Conservation (phyloP, 2,888 invertebrate species). For the Mycalesis mineus region DNA sequence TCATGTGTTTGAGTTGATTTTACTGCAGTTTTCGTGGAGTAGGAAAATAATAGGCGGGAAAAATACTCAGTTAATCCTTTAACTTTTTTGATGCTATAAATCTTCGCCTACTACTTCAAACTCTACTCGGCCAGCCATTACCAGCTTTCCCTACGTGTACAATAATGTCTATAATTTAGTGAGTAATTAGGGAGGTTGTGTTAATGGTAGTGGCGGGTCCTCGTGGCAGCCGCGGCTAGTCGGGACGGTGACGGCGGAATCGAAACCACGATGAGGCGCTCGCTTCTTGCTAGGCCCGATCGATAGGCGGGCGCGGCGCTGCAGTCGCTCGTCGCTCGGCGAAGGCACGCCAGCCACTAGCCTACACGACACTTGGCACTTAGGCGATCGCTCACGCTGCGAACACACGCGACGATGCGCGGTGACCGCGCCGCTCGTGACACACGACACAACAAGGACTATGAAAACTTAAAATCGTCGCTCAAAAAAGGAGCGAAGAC, state of each 20-base stretch:
- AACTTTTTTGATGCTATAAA: too few species aligned
- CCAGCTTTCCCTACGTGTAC: too few species aligned
- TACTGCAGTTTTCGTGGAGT: too few species aligned
- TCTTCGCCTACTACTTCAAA: too few species aligned
- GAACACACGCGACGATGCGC: conserved; percentile 70
- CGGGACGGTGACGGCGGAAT: conserved; percentile 18
- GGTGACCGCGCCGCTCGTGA: conserved; percentile 72
- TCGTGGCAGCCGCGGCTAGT: conserved; percentile 4
- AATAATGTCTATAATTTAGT: too few species aligned
- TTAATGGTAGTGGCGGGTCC: conserved; percentile 11
- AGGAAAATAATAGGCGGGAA: too few species aligned
- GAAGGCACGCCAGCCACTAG: conserved; percentile 32
- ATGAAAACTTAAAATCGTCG: conserved; percentile 83
- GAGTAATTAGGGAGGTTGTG: not conserved
- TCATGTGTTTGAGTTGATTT: too few species aligned
- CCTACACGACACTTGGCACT: conserved; percentile 43
- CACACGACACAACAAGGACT: conserved; percentile 79
- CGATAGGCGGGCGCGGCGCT: conserved; percentile 68
- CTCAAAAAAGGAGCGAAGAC: conserved; percentile 85
- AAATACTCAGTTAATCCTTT: too few species aligned
- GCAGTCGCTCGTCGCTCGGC: conserved; percentile 44
- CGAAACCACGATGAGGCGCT: conserved; percentile 22
- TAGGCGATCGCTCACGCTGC: conserved; percentile 54
- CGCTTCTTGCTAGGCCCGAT: conserved; percentile 37
- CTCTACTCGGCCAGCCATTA: too few species aligned